A percentile compares a stretch with the other conserved stretches of the same genome.
phyloP scores from a whole-genome alignment of 2,113 vertebrate species.

The Eptesicus fuscus region DNA sequence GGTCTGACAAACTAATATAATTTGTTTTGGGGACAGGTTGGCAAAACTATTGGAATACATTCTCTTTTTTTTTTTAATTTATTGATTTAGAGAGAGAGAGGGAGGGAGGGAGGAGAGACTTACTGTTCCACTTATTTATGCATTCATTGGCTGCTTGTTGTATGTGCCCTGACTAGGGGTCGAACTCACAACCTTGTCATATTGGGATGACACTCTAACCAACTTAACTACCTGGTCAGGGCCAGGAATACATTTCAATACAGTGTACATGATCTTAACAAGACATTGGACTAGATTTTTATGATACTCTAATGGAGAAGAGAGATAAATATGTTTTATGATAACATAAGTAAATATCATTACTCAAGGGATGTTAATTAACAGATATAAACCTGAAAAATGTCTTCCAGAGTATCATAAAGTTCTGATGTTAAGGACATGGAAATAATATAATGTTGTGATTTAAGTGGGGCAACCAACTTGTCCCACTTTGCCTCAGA shows the following conservation, averaged over 20 bases:
- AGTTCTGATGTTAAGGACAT: neutral
- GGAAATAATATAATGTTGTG: neutral
- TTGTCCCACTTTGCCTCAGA: neutral
- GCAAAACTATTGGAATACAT: neutral
- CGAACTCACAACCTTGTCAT: neutral
- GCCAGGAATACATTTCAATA: neutral
- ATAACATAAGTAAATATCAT: neutral
- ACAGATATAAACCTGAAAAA: neutral
- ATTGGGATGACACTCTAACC: neutral
- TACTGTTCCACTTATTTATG: neutral
- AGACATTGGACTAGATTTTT: conserved; percentile 13
- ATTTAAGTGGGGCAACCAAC: neutral
- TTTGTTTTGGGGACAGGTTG: neutral
- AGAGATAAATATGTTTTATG: neutral
- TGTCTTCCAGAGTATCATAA: neutral
- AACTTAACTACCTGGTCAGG: neutral
- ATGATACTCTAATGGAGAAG: neutral
- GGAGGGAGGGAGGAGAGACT: neutral
- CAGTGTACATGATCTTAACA: neutral
- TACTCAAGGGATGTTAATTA: neutral
- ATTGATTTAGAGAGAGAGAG: neutral
- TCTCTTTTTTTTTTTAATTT: neutral
- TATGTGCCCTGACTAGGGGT: neutral
- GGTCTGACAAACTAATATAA: neutral
- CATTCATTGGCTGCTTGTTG: neutral